Evolutionary conservation across 1,140 invertebrate genomes (phyloP).

Genomic region (Hypothenemus hampei): DNA sequence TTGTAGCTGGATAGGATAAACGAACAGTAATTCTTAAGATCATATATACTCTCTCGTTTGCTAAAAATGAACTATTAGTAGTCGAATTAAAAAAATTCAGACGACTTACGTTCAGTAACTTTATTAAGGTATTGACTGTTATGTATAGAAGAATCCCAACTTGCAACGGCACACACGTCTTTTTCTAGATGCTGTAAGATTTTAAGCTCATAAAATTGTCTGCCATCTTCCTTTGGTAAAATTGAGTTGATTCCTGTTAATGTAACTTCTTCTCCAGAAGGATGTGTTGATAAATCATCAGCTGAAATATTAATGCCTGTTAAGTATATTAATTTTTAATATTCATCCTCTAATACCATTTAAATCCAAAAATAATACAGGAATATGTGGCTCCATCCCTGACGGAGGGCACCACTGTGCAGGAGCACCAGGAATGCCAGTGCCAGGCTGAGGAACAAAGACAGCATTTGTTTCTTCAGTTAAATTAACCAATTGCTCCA

Average conservation of each 20-base stretch:
- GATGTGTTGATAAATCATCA: conserved; percentile 82
- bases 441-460: conserved; percentile 87
- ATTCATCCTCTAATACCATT: conserved; percentile 60
- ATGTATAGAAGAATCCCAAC: conserved; percentile 97
- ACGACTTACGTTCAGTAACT: conserved; percentile 65
- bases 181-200: conserved; percentile 81
- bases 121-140: conserved; percentile 83
- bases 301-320: conserved; percentile 51
- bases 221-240: conserved; percentile 87
- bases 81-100: background rate
- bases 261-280: conserved; percentile 74
- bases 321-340: background rate
- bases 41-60: conserved; percentile 83
- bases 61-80: conserved; percentile 52
- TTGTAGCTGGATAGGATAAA: conserved; percentile 92
- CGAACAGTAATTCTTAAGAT: conserved; percentile 89
- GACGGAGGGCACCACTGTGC: conserved; percentile 84
- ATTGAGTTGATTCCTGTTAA: conserved; percentile 86
- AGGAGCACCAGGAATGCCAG: conserved; percentile 94
- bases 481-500: conserved; percentile 93
- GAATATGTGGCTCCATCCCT: conserved; percentile 95
- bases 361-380: conserved; percentile 95
- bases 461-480: conserved; percentile 97
- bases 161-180: conserved; percentile 84
- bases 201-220: conserved; percentile 84